Conservation (phyloP, 2,113 vertebrate species). For the Phocoena sinus region DNA sequence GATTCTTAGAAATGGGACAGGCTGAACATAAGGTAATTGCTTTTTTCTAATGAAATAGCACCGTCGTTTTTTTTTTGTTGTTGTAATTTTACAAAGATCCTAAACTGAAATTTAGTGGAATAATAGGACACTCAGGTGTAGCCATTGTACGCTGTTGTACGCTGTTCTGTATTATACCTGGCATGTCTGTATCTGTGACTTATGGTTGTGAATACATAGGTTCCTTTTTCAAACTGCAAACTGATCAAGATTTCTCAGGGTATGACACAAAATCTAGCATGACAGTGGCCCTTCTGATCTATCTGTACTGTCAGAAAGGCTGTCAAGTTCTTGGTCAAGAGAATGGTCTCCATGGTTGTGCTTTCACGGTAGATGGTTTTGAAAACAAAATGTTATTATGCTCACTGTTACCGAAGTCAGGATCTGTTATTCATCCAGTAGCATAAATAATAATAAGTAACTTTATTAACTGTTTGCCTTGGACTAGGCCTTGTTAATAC, state of each 20-base stretch:
- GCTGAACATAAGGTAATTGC: conserved; percentile 55
- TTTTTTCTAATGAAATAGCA: conserved; percentile 41
- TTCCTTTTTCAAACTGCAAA: neutral
- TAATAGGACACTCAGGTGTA: conserved; percentile 38
- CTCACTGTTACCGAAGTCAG: rapidly evolving
- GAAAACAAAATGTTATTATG: conserved; percentile 29
- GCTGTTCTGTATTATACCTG: neutral
- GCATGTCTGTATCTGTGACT: neutral
- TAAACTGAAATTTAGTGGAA: conserved; percentile 61
- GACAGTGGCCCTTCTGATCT: neutral
- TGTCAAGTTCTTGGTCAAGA: neutral
- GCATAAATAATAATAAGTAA: neutral
- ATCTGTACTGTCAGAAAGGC: neutral
- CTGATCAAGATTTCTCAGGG: neutral
- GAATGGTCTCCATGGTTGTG: neutral
- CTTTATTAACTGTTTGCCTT: neutral
- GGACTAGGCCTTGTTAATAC: neutral
- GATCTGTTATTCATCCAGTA: neutral
- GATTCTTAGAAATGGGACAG: conserved; percentile 72
- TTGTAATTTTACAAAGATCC: conserved; percentile 55
- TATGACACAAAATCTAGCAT: neutral
- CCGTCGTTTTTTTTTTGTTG: conserved; percentile 11
- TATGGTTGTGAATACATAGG: neutral
- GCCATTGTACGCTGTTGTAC: neutral
- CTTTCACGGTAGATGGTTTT: neutral